Evolutionary conservation across 2,888 invertebrate species (phyloP), one percentile per base, ranked within the genome.

Genomic region (Hirtodrosophila cameraria): DNA sequence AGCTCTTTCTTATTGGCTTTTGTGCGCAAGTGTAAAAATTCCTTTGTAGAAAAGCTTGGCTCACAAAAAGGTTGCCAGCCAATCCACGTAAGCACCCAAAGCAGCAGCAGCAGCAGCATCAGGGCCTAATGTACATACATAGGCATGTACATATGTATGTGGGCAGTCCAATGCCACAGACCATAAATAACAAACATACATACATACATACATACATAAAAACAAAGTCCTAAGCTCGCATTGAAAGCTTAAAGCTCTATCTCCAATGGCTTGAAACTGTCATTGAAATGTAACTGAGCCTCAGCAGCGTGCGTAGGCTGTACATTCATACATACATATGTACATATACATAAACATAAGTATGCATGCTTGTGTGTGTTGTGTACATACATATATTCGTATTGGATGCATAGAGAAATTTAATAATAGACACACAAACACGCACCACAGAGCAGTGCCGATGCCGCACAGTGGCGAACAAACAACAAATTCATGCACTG

Each of bases 21-120:
- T 73, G 69, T 69, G 69, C 60, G 67, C 80, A 83, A 83, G 86
- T 86, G 83, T 80, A 83, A 55, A 68, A 80, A 79, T 80, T 86
- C 80, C 86, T 80, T 83, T 68, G 79, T 86, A 78, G 13, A 64
- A 80, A 81, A 78, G 78, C 82, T 81, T 46, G 63, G 58, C 85
- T 84, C 43, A 55, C 20, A 33, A 75, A 78, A 81, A 83, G 77
- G 81, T 84, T 77, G 68, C 59, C 68, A 50, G 57, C 48, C 53
- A 50, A n/a, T 74, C 52, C 75, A 61, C 72, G 63, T 64, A 83
- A 83, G 71, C 76, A 70, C n/a, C n/a, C n/a, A n/a, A n/a, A n/a
- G n/a, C n/a, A n/a, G n/a, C n/a, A n/a, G n/a, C n/a, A n/a, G n/a
- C n/a, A n/a, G n/a, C n/a, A n/a, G n/a, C n/a, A n/a, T n/a, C n/a